Evolutionary conservation across 2,797 vertebrate species (phyloP), one percentile per base, ranked within the genome.

Genomic region (Hoplostethus atlanticus): DNA sequence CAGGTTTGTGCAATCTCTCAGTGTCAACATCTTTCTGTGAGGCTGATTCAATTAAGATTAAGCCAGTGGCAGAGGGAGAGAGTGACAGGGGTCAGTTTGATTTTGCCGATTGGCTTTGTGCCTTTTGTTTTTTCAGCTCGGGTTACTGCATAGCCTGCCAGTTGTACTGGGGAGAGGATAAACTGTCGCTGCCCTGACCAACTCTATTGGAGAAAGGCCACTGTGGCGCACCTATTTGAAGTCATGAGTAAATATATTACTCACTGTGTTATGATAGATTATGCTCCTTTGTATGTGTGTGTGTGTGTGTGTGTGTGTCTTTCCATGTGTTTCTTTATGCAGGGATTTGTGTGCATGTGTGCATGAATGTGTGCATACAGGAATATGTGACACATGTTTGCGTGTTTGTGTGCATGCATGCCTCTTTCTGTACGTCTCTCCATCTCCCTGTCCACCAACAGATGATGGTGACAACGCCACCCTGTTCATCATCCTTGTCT

Each of bases 31-130:
- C 93, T 92, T 93, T 96, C 92, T 93, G 92, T 76, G 92, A 97
- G 95, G 96, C 97, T 97, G 97, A 99, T 99, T 99, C 97, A 98
- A 99, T 99, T 99, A 99, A 99, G 97, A 99, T 99, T 99, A 98
- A 96, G 90, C 73, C 93, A 93, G 92, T 94, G 90, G 91, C 88
- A 90, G 93, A 84, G 94, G 94, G 55, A 87, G 89, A 92, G 95
- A 96, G 94, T 95, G 96, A 95, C 96, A 94, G 86, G 95, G 95
- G 95, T 97, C 96, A 93, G 92, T 95, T 95, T 95, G 95, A 95
- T 95, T 94, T 89, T 84, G 77, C 87, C 71, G 92, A 95, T 95
- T 95, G 93, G 93, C 89, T 93, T 91, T 91, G 90, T 90, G 84
- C 77, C 91, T 94, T 93, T 92, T 89, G 85, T 90, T 88, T 89